Evolutionary conservation across 2,113 vertebrate species (phyloP).

Genomic region (Larimichthys polyactis): DNA sequence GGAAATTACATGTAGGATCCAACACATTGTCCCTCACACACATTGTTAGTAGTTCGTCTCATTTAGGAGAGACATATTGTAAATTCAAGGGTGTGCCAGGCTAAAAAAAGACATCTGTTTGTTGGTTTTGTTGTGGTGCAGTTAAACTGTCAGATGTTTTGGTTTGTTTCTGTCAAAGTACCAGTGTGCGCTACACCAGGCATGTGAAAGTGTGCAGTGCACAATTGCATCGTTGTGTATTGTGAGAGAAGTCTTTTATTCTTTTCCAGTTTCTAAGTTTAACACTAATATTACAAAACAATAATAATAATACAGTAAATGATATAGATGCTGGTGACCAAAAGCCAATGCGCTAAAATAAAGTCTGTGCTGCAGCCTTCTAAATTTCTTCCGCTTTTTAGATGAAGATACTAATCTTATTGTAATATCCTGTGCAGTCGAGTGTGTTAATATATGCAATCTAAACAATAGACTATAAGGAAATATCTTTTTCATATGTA

Average conservation of each 20-base stretch:
- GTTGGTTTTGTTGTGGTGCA: constrained; percentile 6
- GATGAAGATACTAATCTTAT: neutral
- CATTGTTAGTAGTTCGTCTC: neutral
- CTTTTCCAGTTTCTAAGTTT: neutral
- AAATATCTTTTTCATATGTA: neutral
- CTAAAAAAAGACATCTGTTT: constrained; percentile 17
- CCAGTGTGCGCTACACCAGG: neutral
- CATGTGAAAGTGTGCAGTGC: neutral
- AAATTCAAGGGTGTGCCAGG: neutral
- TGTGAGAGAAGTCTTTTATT: neutral
- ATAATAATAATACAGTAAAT: neutral
- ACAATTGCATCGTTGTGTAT: neutral
- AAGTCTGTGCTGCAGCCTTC: neutral
- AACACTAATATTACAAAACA: neutral
- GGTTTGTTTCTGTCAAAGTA: neutral
- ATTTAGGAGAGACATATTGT: neutral
- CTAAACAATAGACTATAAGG: neutral
- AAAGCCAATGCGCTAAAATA: neutral
- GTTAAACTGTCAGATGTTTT: neutral
- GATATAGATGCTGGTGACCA: neutral
- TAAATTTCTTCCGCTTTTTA: neutral
- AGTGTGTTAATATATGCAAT: neutral
- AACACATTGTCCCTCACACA: no score
- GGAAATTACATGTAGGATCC: neutral
- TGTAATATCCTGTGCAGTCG: neutral